phyloP scores from a whole-genome alignment of 2,113 vertebrate species.

The Atractosteus spatula region DNA sequence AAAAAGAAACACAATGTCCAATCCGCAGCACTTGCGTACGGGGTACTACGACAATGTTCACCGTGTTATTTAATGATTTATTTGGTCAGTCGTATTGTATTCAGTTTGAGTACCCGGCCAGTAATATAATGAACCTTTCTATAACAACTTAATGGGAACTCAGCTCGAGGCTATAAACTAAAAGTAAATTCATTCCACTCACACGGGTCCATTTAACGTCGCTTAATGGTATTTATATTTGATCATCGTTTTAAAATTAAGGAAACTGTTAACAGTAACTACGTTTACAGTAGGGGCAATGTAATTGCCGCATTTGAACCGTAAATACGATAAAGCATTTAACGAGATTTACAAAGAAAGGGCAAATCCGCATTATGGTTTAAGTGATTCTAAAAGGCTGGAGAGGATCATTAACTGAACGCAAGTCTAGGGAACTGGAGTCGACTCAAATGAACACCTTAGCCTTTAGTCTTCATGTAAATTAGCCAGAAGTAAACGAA shows the following conservation, averaged over 20 bases:
- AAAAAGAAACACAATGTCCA: conserved; percentile 12
- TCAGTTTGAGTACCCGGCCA: conserved; percentile 55
- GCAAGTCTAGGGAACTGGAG: conserved; percentile 25
- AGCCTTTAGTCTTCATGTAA: too few relatives aligned
- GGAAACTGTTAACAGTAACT: conserved; percentile 58
- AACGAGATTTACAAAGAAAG: conserved; percentile 38
- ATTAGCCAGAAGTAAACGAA: too few relatives aligned
- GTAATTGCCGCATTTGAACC: conserved; percentile 62
- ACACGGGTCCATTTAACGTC: conserved; percentile 43
- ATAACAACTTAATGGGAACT: conserved; percentile 65
- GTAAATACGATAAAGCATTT: conserved; percentile 49
- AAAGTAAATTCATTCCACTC: conserved; percentile 56
- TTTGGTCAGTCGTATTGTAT: conserved; percentile 32
- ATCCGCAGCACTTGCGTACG: neutral
- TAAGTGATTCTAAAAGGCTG: conserved; percentile 35
- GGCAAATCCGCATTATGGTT: conserved; percentile 42
- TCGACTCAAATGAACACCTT: conserved; percentile 7
- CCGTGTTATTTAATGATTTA: conserved; percentile 6
- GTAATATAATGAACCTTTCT: conserved; percentile 54
- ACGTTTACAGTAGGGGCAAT: conserved; percentile 40
- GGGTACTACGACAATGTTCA: neutral
- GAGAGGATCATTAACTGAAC: conserved; percentile 12
- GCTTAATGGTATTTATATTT: conserved; percentile 73
- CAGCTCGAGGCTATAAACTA: conserved; percentile 63
- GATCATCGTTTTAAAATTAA: conserved; percentile 63